Evolutionary conservation across 2,888 invertebrate species (phyloP).

Genomic region (Acronicta aceris): DNA sequence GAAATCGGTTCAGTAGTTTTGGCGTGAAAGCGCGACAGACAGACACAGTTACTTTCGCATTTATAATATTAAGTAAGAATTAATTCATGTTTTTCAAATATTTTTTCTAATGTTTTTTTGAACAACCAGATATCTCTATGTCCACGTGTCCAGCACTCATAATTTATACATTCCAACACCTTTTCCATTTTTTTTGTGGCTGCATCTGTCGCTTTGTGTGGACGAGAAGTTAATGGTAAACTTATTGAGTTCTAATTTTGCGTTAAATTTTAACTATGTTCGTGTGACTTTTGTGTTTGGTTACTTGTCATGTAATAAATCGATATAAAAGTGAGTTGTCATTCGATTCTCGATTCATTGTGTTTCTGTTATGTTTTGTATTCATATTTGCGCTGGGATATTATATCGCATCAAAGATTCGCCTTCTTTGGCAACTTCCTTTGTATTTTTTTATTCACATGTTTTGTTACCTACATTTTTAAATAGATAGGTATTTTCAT

Average conservation of each 20-base stretch:
- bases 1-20: too few relatives aligned
- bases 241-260: conserved; percentile 53
- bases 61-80: too few relatives aligned
- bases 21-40: too few relatives aligned
- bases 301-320: conserved; percentile 1
- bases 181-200: conserved; percentile 30
- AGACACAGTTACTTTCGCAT: too few relatives aligned
- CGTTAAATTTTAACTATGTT: conserved; percentile 54
- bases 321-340: conserved; percentile 4
- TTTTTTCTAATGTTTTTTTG: background rate
- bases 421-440: too few relatives aligned
- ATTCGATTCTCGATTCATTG: background rate
- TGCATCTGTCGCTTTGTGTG: conserved; percentile 46
- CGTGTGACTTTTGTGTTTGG: conserved; percentile 5
- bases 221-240: conserved; percentile 33
- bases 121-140: background rate
- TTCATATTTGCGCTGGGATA: background rate
- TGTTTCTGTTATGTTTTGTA: background rate
- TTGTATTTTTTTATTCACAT: too few relatives aligned
- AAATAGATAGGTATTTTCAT: too few relatives aligned
- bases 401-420: too few relatives aligned
- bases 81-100: too few relatives aligned
- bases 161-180: conserved; percentile 47
- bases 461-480: too few relatives aligned
- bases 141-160: conserved; percentile 15